These are phyloP conservation scores for Hippoglossus hippoglossus DNA, from an alignment of 2,797 vertebrate genomes.

Conservation along the genomic window DNA sequence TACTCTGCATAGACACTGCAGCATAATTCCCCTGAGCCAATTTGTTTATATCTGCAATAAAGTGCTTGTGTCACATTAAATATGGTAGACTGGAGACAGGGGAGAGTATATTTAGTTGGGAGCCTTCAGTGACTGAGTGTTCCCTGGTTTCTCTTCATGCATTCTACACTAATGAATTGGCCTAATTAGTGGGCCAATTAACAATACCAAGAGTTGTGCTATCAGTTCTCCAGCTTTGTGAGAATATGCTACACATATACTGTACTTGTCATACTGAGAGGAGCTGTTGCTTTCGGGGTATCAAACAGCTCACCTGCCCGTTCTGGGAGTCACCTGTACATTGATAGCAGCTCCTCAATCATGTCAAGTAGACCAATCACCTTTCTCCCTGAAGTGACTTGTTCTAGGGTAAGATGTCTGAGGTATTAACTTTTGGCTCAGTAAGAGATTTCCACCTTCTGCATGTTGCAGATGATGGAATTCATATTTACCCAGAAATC, in stretches of 20 bases:
- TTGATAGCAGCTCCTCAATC: not conserved
- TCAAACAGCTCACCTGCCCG: no score
- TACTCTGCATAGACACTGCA: slow-evolving; percentile 50
- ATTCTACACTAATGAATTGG: slow-evolving; percentile 52
- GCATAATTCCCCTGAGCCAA: slow-evolving; percentile 64
- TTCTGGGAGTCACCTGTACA: not conserved
- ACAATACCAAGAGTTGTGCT: slow-evolving; percentile 30
- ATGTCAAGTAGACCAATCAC: not conserved
- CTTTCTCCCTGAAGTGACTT: not conserved
- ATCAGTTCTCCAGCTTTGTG: slow-evolving; percentile 12
- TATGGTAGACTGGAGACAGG: slow-evolving; percentile 51
- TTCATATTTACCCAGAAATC: not conserved
- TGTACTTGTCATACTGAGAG: not conserved
- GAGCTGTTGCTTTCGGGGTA: not conserved
- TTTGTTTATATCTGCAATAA: slow-evolving; percentile 76
- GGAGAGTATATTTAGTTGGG: slow-evolving; percentile 55
- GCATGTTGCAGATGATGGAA: not conserved
- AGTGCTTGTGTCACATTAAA: slow-evolving; percentile 71
- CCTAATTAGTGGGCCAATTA: slow-evolving; percentile 65
- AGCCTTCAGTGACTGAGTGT: slow-evolving; percentile 36
- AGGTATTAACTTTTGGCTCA: slow-evolving; percentile 2
- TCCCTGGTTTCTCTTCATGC: slow-evolving; percentile 28
- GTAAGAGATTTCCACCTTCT: slow-evolving; percentile 1
- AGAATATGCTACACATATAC: not conserved
- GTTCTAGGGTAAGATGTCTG: not conserved